Conservation (phyloP, 2,888 invertebrate genomes). For the Tachina lurida region DNA sequence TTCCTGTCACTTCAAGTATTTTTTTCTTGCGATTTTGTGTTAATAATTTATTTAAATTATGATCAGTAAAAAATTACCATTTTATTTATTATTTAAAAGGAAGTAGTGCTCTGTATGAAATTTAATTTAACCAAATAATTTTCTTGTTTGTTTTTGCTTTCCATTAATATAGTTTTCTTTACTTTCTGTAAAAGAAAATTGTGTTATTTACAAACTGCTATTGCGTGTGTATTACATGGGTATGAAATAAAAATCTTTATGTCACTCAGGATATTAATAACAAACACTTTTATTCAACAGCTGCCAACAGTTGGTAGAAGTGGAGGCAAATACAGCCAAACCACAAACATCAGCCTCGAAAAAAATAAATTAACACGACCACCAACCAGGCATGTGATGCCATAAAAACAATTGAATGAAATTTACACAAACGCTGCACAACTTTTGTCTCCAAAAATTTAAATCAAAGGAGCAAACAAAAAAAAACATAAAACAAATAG, state of each 20-base stretch:
- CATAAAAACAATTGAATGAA: constrained; percentile 47
- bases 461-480: constrained; percentile 33
- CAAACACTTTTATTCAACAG: constrained; percentile 54
- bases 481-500: background rate
- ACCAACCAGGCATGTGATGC: constrained; percentile 31
- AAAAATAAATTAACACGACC: constrained; percentile 29
- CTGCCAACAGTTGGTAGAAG: constrained; percentile 49
- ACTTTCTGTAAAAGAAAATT: background rate
- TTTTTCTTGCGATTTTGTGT: too few species aligned
- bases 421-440: constrained; percentile 6
- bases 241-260: constrained; percentile 47
- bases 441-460: constrained; percentile 29
- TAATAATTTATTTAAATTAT: too few species aligned
- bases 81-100: too few species aligned
- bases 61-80: too few species aligned
- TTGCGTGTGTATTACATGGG: background rate
- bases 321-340: constrained; percentile 7
- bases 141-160: too few species aligned
- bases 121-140: too few species aligned
- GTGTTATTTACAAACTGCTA: background rate
- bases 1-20: too few species aligned
- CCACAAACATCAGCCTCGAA: constrained; percentile 26
- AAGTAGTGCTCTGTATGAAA: too few species aligned
- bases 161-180: too few species aligned
- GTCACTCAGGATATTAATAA: constrained; percentile 67